A percentile compares a stretch with the other conserved stretches of the same genome.
These are phyloP conservation scores for Hemicrepidius hirtus DNA, from an alignment of 2,888 invertebrate genomes.

Conservation along the genomic window DNA sequence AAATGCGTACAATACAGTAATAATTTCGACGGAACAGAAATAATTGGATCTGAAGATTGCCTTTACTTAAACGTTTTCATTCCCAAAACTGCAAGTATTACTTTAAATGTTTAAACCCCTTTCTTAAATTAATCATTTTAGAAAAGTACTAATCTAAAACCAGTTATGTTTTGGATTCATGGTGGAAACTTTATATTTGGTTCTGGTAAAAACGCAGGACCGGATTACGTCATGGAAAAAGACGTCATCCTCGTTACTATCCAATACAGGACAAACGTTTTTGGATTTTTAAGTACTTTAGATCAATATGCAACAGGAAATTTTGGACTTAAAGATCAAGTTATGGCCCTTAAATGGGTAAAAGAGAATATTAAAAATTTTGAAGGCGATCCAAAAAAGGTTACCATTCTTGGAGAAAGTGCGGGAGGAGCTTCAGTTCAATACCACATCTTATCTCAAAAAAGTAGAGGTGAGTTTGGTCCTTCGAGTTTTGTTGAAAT, in stretches of 20 bases:
- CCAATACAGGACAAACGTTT: conserved; percentile 38
- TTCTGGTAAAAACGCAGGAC: conserved; percentile 41
- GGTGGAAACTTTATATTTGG: conserved; percentile 59
- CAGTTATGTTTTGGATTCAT: conserved; percentile 60
- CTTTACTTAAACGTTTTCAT: conserved; percentile 32
- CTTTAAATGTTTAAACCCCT: background rate
- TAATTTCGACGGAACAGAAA: conserved; percentile 24
- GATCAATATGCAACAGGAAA: conserved; percentile 57
- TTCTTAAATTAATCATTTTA: background rate
- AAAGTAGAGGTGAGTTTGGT: conserved; percentile 35
- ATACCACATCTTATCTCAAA: conserved; percentile 50
- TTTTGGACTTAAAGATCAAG: conserved; percentile 53
- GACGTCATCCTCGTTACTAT: conserved; percentile 57
- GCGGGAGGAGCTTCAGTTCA: conserved; percentile 53
- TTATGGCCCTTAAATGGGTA: conserved; percentile 48
- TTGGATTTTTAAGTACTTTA: conserved; percentile 58
- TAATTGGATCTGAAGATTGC: conserved; percentile 47
- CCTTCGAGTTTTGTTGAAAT: background rate
- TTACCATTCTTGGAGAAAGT: conserved; percentile 55
- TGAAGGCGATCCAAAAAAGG: conserved; percentile 51
- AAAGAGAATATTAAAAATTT: conserved; percentile 50
- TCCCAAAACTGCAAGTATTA: background rate
- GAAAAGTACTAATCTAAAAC: conserved; percentile 34
- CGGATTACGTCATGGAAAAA: conserved; percentile 58
- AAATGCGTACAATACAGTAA: conserved; percentile 38